Base-by-base conservation (phyloP, 2,888 invertebrate genomes). In the Scaptomyza cyrtandrae region DNA sequence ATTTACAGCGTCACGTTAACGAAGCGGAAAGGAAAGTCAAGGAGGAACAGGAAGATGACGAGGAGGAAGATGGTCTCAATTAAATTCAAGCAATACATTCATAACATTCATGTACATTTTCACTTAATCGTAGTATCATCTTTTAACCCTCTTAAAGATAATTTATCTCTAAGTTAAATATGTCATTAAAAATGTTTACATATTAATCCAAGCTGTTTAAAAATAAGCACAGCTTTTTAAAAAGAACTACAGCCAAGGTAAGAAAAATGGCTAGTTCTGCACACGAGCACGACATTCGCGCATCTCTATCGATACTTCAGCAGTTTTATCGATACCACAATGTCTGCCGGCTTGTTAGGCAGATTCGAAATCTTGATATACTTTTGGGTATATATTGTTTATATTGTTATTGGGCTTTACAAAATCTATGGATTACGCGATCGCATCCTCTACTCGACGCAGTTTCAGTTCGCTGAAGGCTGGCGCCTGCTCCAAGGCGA, bases 311-410 rank as follows among this genome's bases (percentile, higher is more conserved):
- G 63, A 64, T 57, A 37, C n/a, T 24, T 10, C 3, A 13, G 10
- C 27, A 37, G 5, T 37, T 50, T 41, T 71, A 71, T 62, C 65
- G 66, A 75, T 66, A 43, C 55, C 50, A 53, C 37, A 58, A 71
- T 74, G 78, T 66, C 74, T 58, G 61, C 64, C 61, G 71, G 77
- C 59, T 49, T 83, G 43, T 60, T 82, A 19, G 75, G 58, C 60
- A 69, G 66, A 41, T 83, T 75, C 73, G 92, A 92, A 86, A 84
- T 89, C 35, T 54, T 77, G 16, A 14, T 88, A 2, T 91, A 91
- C 71, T 90, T 92, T 70, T 55, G 70, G 5, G 88, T 92, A 44
- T 92, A 92, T 69, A 79, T 91, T 33, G 69, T 78, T 24, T 92
- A 91, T 49, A 85, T 92, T 49, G 71, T 82, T 3, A 86, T 91